phyloP scores from a whole-genome alignment of 2,797 vertebrate genomes.

The Lagorchestes hirsutus region DNA sequence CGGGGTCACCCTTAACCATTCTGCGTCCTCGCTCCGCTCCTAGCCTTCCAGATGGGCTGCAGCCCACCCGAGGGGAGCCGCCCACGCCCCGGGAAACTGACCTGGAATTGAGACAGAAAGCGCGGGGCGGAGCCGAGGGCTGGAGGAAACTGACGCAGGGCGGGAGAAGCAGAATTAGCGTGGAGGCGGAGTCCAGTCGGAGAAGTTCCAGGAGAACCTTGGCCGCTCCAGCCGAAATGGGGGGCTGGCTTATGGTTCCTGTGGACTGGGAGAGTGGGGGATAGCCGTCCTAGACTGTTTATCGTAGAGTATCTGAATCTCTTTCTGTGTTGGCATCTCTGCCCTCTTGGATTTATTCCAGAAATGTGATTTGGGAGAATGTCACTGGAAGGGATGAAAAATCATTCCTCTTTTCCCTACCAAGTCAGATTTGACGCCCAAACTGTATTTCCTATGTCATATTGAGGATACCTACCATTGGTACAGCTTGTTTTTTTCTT shows the following conservation, averaged over 20 bases:
- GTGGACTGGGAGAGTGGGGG: neutral
- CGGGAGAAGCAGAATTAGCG: neutral
- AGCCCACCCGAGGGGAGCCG: neutral
- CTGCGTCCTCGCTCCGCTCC: neutral
- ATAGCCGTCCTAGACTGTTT: neutral
- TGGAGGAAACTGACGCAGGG: neutral
- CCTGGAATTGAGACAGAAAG: neutral
- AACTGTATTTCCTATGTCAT: neutral
- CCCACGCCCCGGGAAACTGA: neutral
- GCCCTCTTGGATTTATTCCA: neutral
- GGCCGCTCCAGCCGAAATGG: neutral
- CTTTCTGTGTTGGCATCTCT: neutral
- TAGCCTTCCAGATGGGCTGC: neutral
- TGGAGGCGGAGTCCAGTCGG: neutral
- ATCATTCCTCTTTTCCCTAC: neutral
- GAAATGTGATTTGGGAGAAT: neutral
- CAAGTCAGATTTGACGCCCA: neutral
- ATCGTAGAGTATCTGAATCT: neutral
- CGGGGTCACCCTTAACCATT: neutral
- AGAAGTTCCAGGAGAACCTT: neutral
- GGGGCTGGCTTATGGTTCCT: neutral
- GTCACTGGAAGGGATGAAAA: neutral
- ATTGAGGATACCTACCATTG: neutral
- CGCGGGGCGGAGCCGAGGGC: neutral
- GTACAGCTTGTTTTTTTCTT: neutral